Evolutionary conservation across 2,797 vertebrate genomes (phyloP).

Genomic region (Platalea minor): DNA sequence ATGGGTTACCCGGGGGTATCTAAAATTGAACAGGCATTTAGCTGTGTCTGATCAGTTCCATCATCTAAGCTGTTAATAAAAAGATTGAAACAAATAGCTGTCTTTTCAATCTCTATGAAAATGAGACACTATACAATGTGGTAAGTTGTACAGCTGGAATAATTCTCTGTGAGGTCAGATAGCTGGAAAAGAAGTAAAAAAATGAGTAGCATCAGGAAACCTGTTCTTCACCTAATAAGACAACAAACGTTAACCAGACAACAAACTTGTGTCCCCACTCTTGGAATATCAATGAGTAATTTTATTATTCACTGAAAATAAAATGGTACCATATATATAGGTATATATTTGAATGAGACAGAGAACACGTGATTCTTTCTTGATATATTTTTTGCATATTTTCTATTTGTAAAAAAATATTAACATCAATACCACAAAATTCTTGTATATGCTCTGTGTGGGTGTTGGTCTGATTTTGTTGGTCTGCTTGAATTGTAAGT

Average conservation of each 20-base stretch:
- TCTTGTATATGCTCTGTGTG: background rate
- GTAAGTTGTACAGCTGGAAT: background rate
- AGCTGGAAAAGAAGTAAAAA: background rate
- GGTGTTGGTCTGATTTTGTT: background rate
- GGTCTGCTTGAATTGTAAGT: background rate
- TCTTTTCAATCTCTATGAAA: background rate
- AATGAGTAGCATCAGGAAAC: background rate
- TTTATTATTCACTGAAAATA: background rate
- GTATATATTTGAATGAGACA: background rate
- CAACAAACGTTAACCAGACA: background rate
- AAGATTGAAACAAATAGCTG: slow-evolving; percentile 25
- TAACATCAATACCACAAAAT: background rate
- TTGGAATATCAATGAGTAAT: background rate
- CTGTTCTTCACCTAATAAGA: background rate
- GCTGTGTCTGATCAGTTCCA: background rate
- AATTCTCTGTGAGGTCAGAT: background rate
- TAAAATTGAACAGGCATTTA: background rate
- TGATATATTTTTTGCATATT: background rate
- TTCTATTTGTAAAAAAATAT: background rate
- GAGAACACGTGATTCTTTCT: background rate
- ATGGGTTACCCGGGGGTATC: background rate
- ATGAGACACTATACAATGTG: background rate
- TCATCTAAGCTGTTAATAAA: slow-evolving; percentile 9
- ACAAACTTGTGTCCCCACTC: background rate
- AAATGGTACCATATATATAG: background rate